Evolutionary conservation across 2,797 vertebrate species (phyloP).

Genomic region (Scyliorhinus canicula): DNA sequence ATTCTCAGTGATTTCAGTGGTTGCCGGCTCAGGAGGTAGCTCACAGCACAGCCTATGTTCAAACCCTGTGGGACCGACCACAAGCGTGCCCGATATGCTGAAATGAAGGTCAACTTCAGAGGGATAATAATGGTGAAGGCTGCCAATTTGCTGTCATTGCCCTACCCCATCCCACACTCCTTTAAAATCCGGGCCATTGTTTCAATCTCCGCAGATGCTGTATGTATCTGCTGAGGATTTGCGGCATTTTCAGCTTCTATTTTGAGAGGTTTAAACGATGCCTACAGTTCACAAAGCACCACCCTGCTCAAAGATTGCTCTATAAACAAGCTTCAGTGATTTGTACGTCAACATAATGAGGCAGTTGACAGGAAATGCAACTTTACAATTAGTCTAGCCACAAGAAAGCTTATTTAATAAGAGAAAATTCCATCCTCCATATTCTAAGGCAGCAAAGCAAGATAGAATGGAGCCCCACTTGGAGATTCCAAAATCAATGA

Average conservation of each 20-base stretch:
- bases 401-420: neutral
- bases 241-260: neutral
- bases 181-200: neutral
- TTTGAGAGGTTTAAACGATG: neutral
- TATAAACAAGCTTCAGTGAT: neutral
- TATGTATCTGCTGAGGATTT: neutral
- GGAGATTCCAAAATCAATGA: neutral
- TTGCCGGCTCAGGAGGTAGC: neutral
- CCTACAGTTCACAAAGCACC: neutral
- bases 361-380: neutral
- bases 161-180: neutral
- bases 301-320: neutral
- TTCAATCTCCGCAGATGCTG: neutral
- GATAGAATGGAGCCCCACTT: neutral
- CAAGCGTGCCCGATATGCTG: neutral
- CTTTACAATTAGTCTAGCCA: neutral
- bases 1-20: neutral
- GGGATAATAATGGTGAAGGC: too few species aligned
- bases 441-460: neutral
- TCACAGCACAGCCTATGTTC: neutral
- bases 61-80: neutral
- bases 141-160: too few species aligned
- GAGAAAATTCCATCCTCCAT: conserved; percentile 5
- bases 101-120: neutral
- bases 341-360: neutral